Evolutionary conservation across 2,888 invertebrate genomes (phyloP).

Genomic region (Acanthococcus lagerstroemiae): DNA sequence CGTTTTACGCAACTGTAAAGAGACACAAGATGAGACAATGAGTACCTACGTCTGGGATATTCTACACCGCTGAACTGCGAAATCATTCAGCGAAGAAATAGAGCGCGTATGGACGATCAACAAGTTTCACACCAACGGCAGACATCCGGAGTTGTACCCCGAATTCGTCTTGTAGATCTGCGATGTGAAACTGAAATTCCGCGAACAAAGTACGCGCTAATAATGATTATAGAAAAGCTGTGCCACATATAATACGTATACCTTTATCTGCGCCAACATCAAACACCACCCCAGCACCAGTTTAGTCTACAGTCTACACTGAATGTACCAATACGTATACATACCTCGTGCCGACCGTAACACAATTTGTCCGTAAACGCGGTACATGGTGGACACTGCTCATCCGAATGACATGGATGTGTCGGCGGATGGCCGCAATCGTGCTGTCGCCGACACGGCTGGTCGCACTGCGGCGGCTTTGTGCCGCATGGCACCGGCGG

Average conservation of each 20-base stretch:
- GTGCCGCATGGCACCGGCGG: conserved; percentile 93
- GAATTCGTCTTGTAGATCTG: no score
- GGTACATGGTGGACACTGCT: conserved; percentile 73
- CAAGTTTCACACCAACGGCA: no score
- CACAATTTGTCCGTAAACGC: conserved; percentile 77
- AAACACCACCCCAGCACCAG: no score
- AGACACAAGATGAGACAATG: neutral
- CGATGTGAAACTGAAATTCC: no score
- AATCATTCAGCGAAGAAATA: neutral
- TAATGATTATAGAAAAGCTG: no score
- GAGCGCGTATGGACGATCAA: neutral
- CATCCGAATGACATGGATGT: conserved; percentile 71
- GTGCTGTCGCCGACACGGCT: conserved; percentile 65
- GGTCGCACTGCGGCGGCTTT: conserved; percentile 66
- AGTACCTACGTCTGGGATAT: neutral
- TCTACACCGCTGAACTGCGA: neutral
- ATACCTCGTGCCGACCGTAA: conserved; percentile 63
- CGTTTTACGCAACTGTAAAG: conserved; percentile 62
- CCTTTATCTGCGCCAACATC: no score
- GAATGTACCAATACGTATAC: no score
- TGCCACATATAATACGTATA: no score
- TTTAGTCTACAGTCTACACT: no score
- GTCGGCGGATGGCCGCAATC: conserved; percentile 70
- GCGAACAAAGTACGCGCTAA: no score
- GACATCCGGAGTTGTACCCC: no score